Percentiles rank a stretch among this genome's conserved stretches.
Evolutionary conservation across 2,113 vertebrate species (phyloP).

Genomic region (Nestor notabilis): DNA sequence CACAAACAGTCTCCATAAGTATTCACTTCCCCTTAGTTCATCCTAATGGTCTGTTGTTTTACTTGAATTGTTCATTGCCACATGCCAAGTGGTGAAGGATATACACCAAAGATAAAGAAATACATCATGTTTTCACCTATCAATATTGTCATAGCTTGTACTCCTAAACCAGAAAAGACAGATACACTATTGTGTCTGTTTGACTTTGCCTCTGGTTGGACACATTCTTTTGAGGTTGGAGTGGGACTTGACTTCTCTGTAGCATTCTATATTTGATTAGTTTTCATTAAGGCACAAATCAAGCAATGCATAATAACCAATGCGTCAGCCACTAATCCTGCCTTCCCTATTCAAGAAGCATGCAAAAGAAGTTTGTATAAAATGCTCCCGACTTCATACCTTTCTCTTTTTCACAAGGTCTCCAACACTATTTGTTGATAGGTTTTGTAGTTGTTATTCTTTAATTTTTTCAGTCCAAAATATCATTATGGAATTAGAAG

Average conservation of each 20-base stretch:
- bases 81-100: background rate
- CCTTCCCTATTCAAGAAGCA: background rate
- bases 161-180: background rate
- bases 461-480: background rate
- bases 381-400: background rate
- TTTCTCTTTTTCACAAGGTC: background rate
- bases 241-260: background rate
- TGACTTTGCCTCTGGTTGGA: background rate
- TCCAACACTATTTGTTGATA: background rate
- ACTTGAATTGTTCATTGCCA: background rate
- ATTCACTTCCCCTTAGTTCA: background rate
- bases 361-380: background rate
- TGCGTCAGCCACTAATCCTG: background rate
- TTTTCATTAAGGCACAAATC: constrained; percentile 45
- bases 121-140: background rate
- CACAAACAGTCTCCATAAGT: background rate
- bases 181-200: background rate
- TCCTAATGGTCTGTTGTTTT: background rate
- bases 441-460: background rate
- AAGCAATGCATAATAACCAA: background rate
- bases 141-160: background rate
- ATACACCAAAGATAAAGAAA: background rate
- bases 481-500: background rate
- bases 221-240: background rate
- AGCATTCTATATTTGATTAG: background rate